Conservation (phyloP, 2,113 vertebrate species). For the Heterotilapia buettikoferi region DNA sequence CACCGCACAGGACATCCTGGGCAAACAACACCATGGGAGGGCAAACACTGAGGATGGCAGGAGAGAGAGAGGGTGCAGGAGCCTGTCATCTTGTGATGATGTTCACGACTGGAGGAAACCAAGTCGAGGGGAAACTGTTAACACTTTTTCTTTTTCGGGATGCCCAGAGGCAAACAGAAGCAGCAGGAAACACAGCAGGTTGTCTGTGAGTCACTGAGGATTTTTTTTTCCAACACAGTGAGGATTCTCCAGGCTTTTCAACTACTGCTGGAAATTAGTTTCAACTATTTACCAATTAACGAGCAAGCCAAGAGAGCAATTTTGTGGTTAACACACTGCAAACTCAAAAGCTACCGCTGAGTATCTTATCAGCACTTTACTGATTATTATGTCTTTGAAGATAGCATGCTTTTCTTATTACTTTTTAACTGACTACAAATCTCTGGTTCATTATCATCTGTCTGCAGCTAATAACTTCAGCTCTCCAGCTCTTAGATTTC, state of each 20-base stretch:
- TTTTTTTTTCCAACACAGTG: not conserved
- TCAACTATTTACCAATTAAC: not conserved
- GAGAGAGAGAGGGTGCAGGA: not conserved
- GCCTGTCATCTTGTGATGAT: constrained; percentile 5
- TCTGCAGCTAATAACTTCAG: not conserved
- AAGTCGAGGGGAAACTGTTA: constrained; percentile 1
- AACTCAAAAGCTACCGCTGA: not conserved
- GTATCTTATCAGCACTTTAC: not conserved
- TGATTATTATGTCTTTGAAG: not conserved
- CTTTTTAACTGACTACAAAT: constrained; percentile 9
- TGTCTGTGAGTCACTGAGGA: not conserved
- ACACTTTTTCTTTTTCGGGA: not conserved
- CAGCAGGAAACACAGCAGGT: constrained; percentile 19
- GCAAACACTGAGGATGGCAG: not conserved
- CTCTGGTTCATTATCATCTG: not conserved
- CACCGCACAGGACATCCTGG: constrained; percentile 66
- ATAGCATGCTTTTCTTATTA: constrained; percentile 6
- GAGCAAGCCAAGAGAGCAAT: not conserved
- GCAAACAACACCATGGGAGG: constrained; percentile 33
- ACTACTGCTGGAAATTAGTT: not conserved
- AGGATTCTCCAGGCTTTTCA: not conserved
- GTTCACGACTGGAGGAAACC: not conserved
- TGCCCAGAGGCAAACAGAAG: constrained; percentile 16
- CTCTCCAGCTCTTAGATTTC: not conserved
- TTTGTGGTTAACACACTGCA: not conserved